A percentile compares a stretch with the other conserved stretches of the same genome.
These are phyloP conservation scores for Epizoanthus stellaris DNA, from an alignment of 92 coral and sea anemone species.

Conservation along the genomic window DNA sequence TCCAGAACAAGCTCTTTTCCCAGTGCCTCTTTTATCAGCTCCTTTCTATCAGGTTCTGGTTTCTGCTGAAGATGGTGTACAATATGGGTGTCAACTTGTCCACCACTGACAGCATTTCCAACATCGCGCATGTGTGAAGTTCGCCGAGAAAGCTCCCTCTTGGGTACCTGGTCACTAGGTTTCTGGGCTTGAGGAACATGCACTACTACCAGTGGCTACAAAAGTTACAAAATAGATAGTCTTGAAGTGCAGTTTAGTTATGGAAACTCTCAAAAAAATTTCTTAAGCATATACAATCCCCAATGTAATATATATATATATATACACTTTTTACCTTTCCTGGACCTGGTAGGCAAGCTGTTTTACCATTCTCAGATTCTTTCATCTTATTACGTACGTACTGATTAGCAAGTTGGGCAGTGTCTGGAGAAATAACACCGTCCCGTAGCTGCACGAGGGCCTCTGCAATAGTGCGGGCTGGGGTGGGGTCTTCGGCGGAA, in stretches of 20 bases:
- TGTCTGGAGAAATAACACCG: conserved; percentile 8
- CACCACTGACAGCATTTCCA: no score
- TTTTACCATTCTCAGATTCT: conserved; percentile 18
- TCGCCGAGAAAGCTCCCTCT: neutral
- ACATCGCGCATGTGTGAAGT: neutral
- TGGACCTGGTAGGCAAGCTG: conserved; percentile 26
- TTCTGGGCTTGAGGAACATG: no score
- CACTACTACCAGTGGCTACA: no score
- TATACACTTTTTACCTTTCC: neutral
- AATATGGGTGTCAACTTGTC: no score
- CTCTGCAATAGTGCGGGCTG: neutral
- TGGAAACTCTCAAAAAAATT: no score
- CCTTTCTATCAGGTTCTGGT: neutral
- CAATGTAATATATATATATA: no score
- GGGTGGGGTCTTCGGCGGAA: no score
- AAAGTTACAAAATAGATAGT: no score
- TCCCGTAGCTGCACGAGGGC: conserved; percentile 4
- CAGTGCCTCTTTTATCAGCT: neutral
- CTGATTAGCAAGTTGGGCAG: conserved; percentile 16
- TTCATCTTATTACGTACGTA: neutral
- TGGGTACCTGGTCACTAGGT: neutral
- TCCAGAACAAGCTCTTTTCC: neutral
- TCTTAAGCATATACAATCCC: no score
- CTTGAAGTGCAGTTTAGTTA: no score
- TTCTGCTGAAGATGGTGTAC: no score